Evolutionary conservation across 2,113 vertebrate species (phyloP).

Genomic region (Hemiprocne comata): DNA sequence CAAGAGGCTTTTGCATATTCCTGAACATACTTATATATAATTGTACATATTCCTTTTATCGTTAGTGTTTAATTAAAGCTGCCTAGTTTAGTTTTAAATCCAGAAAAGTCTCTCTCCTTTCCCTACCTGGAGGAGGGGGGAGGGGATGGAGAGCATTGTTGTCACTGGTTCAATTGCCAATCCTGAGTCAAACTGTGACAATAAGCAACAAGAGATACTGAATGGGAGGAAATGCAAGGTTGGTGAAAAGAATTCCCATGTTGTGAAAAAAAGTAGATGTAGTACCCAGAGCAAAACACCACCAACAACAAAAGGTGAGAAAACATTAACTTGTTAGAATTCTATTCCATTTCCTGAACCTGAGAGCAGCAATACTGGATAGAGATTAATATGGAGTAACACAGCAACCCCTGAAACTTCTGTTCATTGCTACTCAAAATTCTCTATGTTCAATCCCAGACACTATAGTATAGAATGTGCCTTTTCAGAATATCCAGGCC

Average conservation of each 20-base stretch:
- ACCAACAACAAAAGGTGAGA: background rate
- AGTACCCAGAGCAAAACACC: background rate
- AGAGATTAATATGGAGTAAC: background rate
- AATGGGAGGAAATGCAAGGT: background rate
- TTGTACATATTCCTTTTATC: no score
- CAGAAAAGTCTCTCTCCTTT: no score
- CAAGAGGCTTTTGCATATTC: no score
- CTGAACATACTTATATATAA: no score
- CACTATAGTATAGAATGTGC: background rate
- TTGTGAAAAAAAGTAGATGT: background rate
- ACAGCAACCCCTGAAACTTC: background rate
- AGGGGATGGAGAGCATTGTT: no score
- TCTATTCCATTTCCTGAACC: background rate
- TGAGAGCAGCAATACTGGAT: background rate
- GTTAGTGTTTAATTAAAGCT: no score
- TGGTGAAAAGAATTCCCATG: background rate
- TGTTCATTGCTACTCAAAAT: background rate
- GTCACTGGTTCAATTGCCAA: no score
- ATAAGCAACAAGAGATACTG: background rate
- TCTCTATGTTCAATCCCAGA: background rate
- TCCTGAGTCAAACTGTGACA: no score
- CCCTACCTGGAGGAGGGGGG: no score
- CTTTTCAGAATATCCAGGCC: background rate
- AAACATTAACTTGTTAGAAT: background rate
- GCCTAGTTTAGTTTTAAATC: no score